phyloP scores from a whole-genome alignment of 2,113 vertebrate species.

The Percina caprodes region DNA sequence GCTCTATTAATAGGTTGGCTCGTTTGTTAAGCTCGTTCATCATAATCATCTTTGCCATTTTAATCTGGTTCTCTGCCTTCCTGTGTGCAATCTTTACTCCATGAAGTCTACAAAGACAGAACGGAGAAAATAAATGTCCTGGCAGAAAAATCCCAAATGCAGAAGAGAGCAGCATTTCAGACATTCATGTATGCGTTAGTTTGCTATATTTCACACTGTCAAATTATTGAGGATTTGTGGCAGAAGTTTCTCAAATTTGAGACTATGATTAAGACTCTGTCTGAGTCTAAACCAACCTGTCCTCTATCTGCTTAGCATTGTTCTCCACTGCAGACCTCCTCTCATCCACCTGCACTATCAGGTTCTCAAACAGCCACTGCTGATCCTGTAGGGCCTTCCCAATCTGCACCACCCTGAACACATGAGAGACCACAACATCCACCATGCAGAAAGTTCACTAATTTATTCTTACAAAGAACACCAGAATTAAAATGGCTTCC shows the following conservation, averaged over 20 bases:
- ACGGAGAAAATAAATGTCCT: slow-evolving; percentile 56
- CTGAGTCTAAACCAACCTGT: slow-evolving; percentile 74
- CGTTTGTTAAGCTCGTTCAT: slow-evolving; percentile 97
- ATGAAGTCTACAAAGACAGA: slow-evolving; percentile 86
- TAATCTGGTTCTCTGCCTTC: slow-evolving; percentile 98
- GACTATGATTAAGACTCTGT: not conserved
- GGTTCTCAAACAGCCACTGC: slow-evolving; percentile 84
- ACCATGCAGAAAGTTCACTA: slow-evolving; percentile 54
- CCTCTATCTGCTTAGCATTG: slow-evolving; percentile 85
- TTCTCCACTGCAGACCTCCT: slow-evolving; percentile 83
- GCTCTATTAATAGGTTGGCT: slow-evolving; percentile 94
- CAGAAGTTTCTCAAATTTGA: slow-evolving; percentile 9
- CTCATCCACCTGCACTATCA: slow-evolving; percentile 85
- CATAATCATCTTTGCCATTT: slow-evolving; percentile 98
- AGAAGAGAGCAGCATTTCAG: slow-evolving; percentile 26
- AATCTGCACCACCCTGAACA: slow-evolving; percentile 81
- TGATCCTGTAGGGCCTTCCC: slow-evolving; percentile 85
- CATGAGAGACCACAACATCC: slow-evolving; percentile 40
- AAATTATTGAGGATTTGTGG: slow-evolving; percentile 35
- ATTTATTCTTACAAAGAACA: slow-evolving; percentile 61
- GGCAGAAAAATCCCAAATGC: slow-evolving; percentile 34
- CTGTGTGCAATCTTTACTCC: slow-evolving; percentile 93
- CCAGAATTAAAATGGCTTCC: slow-evolving; percentile 65
- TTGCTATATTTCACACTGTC: slow-evolving; percentile 8
- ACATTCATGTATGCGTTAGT: slow-evolving; percentile 38